Evolutionary conservation across 2,113 vertebrate genomes (phyloP), one percentile per base, ranked within the genome.

Genomic region (Corythornis vintsioides): DNA sequence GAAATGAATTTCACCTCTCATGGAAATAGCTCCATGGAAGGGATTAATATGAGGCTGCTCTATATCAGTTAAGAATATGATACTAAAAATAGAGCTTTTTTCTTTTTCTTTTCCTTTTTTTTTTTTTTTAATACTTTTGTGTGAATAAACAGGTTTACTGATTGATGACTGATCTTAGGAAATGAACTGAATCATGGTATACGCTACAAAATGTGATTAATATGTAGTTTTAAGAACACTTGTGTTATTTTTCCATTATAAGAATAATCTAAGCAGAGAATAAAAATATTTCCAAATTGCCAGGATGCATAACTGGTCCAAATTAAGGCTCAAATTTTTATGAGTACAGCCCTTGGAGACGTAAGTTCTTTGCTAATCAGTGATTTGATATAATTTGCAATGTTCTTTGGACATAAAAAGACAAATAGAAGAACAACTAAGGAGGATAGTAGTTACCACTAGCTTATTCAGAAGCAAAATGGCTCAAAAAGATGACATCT

Each of bases 401-500:
- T 21, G 17, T 38, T 70, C 47, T 89, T 77, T 84, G 29, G 28
- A 87, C 15, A 43, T 21, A 48, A 80, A 93, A 90, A 73, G 42
- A 73, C 80, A 79, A 43, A 72, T 13, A 35, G 64, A 56, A 91
- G 80, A 73, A 64, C 57, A 12, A 19, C 22, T 59, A 59, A 81
- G 29, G 47, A 81, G 71, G 19, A 59, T 87, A 56, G 13, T n/a
- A 57, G 72, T 65, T 87, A 81, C 56, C 21, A 71, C 83, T 75
- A 63, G 42, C 13, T 89, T 89, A 88, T 80, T 91, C 80, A 0
- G 92, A 94, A 95, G 88, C 75, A 95, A 47, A 88, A 73, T 53
- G 9, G 9, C 70, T 88, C 60, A 81, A 76, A 95, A 91, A 66
- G 22, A 72, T 91, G 84, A 93, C 94, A 96, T 89, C 76, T 83